A percentile compares a stretch with the other conserved stretches of the same genome.
Conservation (phyloP, 2,888 invertebrate genomes). For the Sphaerophoria taeniata region DNA sequence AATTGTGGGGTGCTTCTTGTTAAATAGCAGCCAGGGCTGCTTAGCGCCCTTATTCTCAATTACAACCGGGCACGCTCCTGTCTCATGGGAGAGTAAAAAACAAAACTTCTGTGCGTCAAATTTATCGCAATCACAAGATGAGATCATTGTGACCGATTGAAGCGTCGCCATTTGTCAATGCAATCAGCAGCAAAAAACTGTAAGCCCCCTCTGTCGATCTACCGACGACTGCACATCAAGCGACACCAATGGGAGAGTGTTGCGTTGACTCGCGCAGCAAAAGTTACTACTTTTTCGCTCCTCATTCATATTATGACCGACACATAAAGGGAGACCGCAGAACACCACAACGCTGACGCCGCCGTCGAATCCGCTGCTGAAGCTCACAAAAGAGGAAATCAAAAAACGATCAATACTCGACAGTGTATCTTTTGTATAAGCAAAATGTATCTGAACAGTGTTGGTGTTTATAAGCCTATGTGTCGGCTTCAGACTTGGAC, state of each 20-base stretch:
- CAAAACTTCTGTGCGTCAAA: constrained; percentile 48
- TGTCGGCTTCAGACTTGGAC: constrained; percentile 57
- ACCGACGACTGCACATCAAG: constrained; percentile 34
- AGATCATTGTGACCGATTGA: constrained; percentile 68
- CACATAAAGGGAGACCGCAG: constrained; percentile 74
- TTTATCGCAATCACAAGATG: constrained; percentile 63
- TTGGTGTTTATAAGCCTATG: constrained; percentile 35
- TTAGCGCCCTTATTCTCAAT: not conserved
- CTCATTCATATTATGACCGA: constrained; percentile 73
- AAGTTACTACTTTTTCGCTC: constrained; percentile 62
- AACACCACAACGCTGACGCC: not conserved
- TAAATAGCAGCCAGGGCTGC: not conserved
- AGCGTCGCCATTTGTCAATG: constrained; percentile 74
- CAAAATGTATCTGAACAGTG: constrained; percentile 38
- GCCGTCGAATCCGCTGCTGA: too few relatives aligned
- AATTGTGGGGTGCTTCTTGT: not conserved
- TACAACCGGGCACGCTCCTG: not conserved
- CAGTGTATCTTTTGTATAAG: constrained; percentile 55
- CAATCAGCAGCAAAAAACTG: constrained; percentile 58
- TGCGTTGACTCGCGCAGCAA: constrained; percentile 29
- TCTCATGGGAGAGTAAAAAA: constrained; percentile 2
- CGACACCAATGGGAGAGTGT: constrained; percentile 65
- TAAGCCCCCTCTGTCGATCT: constrained; percentile 55
- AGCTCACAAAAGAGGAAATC: constrained; percentile 71
- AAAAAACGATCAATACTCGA: constrained; percentile 57